Base-by-base conservation (phyloP, 2,888 invertebrate genomes). In the Synanthedon formicaeformis region DNA sequence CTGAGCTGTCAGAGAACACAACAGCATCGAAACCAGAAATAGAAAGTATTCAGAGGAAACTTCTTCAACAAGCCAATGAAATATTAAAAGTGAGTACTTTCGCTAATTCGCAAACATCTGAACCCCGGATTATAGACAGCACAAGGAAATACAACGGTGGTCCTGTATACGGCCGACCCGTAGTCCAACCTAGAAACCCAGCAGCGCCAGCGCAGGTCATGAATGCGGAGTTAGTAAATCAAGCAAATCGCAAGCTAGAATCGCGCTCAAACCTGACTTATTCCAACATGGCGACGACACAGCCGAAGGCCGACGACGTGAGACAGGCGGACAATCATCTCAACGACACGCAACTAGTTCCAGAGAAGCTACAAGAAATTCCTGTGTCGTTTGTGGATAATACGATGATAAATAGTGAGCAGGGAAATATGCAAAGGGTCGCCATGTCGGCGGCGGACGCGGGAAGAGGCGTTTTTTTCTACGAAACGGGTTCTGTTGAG, bases 381-480 rank as follows among this genome's bases (percentile, higher is more conserved):
- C 69, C 69, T 60, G 66, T 58, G 63, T 60, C 62, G 55, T 58
- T 63, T 55, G 59, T 60, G 64, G 71, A 70, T 69, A 69, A 67
- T 63, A 65, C 77, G 76, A 77, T 78, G 80, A 81, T 77, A 76
- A 80, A 81, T 74, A 69, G 71, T 68, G 74, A 64, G 64, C 78
- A 75, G 68, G 75, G 78, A 71, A 79, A 78, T 76, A 78, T 78
- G 78, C 83, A 77, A 78, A 80, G 85, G 84, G 83, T 79, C 82
- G 78, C 67, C 68, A 63, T 69, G 70, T 66, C 69, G 69, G 69
- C 76, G 68, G 69, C 67, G 70, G 79, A 75, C 79, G 80, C 79
- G 76, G 83, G 82, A 81, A 81, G 79, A 78, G 74, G 69, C 57
- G 64, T 68, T 82, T 86, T 86, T 85, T 85, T 93, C 91, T 88